phyloP scores from a whole-genome alignment of 2,797 vertebrate species.

The Periophthalmus magnuspinnatus region DNA sequence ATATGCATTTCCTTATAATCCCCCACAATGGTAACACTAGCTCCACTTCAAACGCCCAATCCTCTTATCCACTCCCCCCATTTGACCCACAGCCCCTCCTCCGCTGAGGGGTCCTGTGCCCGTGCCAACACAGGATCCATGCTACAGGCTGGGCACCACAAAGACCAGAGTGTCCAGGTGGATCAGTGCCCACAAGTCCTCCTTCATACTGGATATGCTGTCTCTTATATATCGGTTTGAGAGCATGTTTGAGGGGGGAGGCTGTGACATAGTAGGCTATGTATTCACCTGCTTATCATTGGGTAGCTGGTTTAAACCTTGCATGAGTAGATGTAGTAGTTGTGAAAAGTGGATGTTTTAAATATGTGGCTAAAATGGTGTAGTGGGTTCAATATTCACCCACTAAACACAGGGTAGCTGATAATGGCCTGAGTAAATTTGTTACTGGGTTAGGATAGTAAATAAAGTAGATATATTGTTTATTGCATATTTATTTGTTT shows the following conservation, averaged over 20 bases:
- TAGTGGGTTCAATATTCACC: no score
- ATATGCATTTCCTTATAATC: not conserved
- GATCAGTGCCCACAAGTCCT: not conserved
- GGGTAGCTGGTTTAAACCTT: not conserved
- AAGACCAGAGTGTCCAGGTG: constrained; percentile 1
- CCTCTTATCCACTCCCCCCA: not conserved
- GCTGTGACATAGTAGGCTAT: not conserved
- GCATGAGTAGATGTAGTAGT: not conserved
- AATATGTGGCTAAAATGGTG: no score
- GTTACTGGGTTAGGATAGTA: no score
- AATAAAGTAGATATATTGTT: no score
- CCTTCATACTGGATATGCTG: not conserved
- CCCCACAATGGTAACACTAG: not conserved
- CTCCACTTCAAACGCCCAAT: not conserved
- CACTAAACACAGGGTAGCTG: no score
- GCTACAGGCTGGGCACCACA: not conserved
- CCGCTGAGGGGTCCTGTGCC: not conserved
- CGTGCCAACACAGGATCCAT: not conserved
- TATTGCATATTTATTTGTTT: no score
- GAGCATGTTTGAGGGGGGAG: not conserved
- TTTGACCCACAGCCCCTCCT: not conserved
- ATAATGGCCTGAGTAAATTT: no score
- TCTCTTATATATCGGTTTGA: no score
- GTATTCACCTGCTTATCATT: not conserved
- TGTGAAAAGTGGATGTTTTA: no score